Evolutionary conservation across 2,113 vertebrate genomes (phyloP).

Genomic region (Arenaria interpres): DNA sequence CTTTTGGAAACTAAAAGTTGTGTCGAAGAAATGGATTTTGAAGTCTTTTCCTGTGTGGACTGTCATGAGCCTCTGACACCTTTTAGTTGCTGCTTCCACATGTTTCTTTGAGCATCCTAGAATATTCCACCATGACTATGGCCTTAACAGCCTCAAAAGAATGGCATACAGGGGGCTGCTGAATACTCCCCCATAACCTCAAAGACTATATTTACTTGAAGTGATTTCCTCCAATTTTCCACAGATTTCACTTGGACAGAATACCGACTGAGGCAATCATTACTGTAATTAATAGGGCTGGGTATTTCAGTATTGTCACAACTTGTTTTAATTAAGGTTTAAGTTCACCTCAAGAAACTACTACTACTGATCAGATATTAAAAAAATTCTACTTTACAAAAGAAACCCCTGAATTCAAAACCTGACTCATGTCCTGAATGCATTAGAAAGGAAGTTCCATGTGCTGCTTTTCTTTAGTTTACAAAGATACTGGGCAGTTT

Average conservation of each 20-base stretch:
- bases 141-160: neutral
- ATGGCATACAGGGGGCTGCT: neutral
- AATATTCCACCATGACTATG: neutral
- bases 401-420: neutral
- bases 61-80: neutral
- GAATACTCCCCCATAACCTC: neutral
- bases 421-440: neutral
- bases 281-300: conserved; percentile 26
- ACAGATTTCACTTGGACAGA: conserved; percentile 13
- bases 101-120: neutral
- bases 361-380: neutral
- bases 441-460: conserved; percentile 11
- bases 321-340: conserved; percentile 34
- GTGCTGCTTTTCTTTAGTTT: conserved; percentile 31
- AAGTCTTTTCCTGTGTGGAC: neutral
- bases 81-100: neutral
- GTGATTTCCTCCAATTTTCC: neutral
- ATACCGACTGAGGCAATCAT: conserved; percentile 20
- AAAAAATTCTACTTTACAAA: neutral
- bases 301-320: neutral
- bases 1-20: neutral
- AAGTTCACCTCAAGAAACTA: conserved; percentile 3
- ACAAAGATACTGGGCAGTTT: neutral
- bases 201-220: neutral
- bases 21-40: neutral